phyloP scores from a whole-genome alignment of 2,888 invertebrate genomes.

The Yponomeuta plumbellus region DNA sequence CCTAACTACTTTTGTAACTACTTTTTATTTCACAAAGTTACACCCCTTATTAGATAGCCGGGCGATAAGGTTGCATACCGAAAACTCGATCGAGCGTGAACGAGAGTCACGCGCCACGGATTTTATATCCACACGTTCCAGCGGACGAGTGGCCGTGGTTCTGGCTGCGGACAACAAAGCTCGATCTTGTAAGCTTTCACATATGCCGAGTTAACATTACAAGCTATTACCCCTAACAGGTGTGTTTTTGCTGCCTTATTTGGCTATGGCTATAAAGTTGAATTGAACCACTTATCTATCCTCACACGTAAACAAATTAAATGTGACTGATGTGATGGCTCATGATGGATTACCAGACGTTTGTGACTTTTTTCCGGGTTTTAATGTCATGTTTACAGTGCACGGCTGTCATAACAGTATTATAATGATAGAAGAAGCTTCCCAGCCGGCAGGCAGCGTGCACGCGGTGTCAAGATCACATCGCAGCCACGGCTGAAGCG shows the following conservation, averaged over 20 bases:
- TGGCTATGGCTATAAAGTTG: background rate
- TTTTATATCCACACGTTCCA: conserved; percentile 52
- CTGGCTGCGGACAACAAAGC: background rate
- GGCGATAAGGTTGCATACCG: conserved; percentile 54
- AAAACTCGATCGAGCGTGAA: conserved; percentile 62
- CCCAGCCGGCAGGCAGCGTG: conserved; percentile 43
- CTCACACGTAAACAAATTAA: background rate
- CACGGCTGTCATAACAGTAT: conserved; percentile 12
- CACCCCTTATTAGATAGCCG: conserved; percentile 46
- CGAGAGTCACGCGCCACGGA: conserved; percentile 66
- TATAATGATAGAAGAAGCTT: conserved; percentile 13
- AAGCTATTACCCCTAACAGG: background rate
- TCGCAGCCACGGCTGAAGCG: conserved; percentile 40
- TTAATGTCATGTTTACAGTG: conserved; percentile 7
- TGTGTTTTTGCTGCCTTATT: background rate
- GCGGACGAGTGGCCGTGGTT: conserved; percentile 31
- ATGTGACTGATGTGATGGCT: background rate
- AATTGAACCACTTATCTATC: background rate
- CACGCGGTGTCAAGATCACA: conserved; percentile 74
- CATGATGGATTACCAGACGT: conserved; percentile 3
- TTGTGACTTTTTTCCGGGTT: background rate
- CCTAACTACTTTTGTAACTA: too few relatives aligned
- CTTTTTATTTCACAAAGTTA: conserved; percentile 14
- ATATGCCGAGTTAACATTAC: background rate
- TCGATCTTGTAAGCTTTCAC: background rate